These are phyloP conservation scores for Strix occidentalis DNA, from an alignment of 2,797 vertebrate species.

Conservation along the genomic window DNA sequence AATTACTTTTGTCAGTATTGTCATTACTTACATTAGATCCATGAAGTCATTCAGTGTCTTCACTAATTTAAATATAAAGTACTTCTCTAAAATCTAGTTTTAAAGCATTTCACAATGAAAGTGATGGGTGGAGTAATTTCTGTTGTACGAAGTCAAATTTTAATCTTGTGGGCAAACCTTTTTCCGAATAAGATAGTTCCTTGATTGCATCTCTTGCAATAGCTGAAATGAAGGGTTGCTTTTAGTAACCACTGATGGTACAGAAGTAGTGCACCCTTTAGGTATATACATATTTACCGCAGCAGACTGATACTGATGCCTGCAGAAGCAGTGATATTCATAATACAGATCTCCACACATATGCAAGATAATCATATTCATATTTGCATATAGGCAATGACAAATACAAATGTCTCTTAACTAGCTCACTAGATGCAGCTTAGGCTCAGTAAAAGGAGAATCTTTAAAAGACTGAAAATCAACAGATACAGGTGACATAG, in stretches of 20 bases:
- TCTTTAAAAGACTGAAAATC: neutral
- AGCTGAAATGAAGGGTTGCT: neutral
- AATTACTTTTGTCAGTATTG: neutral
- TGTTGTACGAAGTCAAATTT: neutral
- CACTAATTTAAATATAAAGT: neutral
- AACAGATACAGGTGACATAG: neutral
- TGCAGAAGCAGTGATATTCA: neutral
- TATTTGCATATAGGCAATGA: neutral
- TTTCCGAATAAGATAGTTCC: neutral
- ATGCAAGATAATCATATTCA: neutral
- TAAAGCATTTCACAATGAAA: neutral
- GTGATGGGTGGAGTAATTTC: neutral
- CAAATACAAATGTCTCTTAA: neutral
- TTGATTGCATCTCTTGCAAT: neutral
- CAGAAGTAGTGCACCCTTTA: neutral
- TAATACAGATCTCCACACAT: neutral
- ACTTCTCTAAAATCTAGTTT: neutral
- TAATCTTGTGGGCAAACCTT: neutral
- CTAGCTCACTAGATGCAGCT: neutral
- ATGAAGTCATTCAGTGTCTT: neutral
- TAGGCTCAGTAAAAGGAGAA: neutral
- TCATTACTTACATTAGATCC: neutral
- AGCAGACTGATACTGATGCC: neutral
- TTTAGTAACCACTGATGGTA: neutral
- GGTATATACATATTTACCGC: neutral